Percentiles rank a stretch among this genome's conserved stretches.
These are phyloP conservation scores for Plecturocebus donacophilus DNA, from an alignment of 2,113 vertebrate genomes.

Conservation along the genomic window DNA sequence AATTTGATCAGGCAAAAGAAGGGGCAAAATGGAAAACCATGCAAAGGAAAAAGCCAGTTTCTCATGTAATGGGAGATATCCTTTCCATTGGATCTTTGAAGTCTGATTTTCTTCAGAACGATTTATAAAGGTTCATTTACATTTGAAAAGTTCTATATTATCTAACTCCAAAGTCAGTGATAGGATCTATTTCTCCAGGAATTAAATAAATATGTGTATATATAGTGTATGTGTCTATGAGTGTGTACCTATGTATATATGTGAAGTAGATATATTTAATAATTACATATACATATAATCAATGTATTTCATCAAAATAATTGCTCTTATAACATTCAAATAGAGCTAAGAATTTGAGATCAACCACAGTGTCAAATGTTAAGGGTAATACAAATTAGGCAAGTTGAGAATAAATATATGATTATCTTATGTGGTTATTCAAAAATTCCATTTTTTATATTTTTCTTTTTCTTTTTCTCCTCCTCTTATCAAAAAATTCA, in stretches of 20 bases:
- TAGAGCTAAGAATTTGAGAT: not conserved
- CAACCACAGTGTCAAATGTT: not conserved
- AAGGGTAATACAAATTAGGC: not conserved
- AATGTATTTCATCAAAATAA: not conserved
- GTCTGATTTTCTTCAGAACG: not conserved
- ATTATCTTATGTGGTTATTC: not conserved
- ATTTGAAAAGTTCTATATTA: not conserved
- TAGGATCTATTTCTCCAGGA: not conserved
- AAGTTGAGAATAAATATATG: not conserved
- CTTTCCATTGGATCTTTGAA: not conserved
- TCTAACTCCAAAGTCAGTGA: not conserved
- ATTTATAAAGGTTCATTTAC: not conserved
- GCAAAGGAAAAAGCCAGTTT: constrained; percentile 2
- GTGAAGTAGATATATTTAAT: not conserved
- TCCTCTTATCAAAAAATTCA: too few relatives aligned
- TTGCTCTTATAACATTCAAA: not conserved
- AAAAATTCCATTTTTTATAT: not conserved
- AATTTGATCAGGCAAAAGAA: not conserved
- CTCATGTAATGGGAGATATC: not conserved
- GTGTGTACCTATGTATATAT: too few relatives aligned
- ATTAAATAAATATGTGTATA: not conserved
- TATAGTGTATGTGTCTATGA: not conserved
- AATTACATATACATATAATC: not conserved
- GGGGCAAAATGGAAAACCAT: not conserved
- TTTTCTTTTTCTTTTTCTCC: too few relatives aligned